Evolutionary conservation across 2,888 invertebrate species (phyloP).

Genomic region (Apodemia hepburni): DNA sequence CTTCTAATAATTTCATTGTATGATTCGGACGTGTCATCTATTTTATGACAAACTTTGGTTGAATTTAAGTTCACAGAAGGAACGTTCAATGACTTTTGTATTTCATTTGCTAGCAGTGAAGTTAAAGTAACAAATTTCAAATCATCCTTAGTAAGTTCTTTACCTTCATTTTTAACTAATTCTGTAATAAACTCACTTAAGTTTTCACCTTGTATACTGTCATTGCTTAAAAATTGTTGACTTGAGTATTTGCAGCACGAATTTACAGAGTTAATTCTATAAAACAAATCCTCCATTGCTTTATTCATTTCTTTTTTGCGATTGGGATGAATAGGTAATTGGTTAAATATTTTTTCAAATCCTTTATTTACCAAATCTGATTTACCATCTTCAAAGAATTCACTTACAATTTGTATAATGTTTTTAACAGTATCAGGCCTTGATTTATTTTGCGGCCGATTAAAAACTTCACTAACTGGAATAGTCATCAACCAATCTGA

Average conservation of each 20-base stretch:
- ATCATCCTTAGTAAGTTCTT: not conserved
- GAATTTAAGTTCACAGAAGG: not conserved
- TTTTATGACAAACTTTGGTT: not conserved
- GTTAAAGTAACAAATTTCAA: not conserved
- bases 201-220: not conserved
- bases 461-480: not conserved
- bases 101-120: not conserved
- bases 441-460: conserved; percentile 9
- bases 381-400: conserved; percentile 30
- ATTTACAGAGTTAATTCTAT: too few relatives aligned
- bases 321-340: conserved; percentile 30
- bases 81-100: not conserved
- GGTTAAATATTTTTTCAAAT: conserved; percentile 56
- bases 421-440: conserved; percentile 26
- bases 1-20: conserved; percentile 34
- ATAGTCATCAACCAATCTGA: not conserved
- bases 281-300: not conserved
- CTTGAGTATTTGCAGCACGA: not conserved
- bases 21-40: not conserved
- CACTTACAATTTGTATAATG: conserved; percentile 40
- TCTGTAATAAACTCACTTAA: not conserved
- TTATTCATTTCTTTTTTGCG: not conserved
- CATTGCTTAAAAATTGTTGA: not conserved
- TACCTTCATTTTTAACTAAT: not conserved
- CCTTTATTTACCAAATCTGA: conserved; percentile 46